These are phyloP conservation scores for Picus viridis DNA, from an alignment of 2,797 vertebrate species.

Conservation along the genomic window DNA sequence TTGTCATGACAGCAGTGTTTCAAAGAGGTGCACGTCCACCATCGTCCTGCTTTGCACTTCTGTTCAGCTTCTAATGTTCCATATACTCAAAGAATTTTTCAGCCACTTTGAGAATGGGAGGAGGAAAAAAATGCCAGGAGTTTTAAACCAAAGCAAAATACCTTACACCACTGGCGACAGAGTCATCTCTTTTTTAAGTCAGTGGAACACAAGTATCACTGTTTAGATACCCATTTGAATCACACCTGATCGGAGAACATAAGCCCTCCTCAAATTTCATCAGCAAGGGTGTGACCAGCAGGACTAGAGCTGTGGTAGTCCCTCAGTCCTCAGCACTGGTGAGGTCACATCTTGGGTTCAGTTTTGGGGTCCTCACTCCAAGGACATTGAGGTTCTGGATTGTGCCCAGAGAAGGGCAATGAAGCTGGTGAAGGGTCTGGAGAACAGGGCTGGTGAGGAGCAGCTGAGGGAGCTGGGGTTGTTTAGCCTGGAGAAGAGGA, in stretches of 20 bases:
- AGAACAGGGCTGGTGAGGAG: no score
- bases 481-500: no score
- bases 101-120: not conserved
- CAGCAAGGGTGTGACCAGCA: no score
- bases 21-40: not conserved
- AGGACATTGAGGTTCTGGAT: no score
- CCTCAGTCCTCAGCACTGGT: no score
- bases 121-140: not conserved
- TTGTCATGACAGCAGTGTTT: not conserved
- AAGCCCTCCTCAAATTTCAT: not conserved
- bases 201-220: not conserved
- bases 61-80: not conserved
- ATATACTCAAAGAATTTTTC: constrained; percentile 15
- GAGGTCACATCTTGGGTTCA: no score
- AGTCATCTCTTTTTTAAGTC: not conserved
- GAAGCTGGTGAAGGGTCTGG: no score
- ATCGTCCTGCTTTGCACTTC: constrained; percentile 37
- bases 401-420: no score
- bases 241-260: not conserved
- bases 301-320: no score
- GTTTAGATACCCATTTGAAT: not conserved
- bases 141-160: constrained; percentile 30
- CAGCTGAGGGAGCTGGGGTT: no score
- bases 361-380: no score
- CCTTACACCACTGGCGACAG: not conserved